Percentiles rank a stretch among this genome's conserved stretches.
These are phyloP conservation scores for Glyptemys insculpta DNA, from an alignment of 2,797 vertebrate species.

Conservation along the genomic window DNA sequence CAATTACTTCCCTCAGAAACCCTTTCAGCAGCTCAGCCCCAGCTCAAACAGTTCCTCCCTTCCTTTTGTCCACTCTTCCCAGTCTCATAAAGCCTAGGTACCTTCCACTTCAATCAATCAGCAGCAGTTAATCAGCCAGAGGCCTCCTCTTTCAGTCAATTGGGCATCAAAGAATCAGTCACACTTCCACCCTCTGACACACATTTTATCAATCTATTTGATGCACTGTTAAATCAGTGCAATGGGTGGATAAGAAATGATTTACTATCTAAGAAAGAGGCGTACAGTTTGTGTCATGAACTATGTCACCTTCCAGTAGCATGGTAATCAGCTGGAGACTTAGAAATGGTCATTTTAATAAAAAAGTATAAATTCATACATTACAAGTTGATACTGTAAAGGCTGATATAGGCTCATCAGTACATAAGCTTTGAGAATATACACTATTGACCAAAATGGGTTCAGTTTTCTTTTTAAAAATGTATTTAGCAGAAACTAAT, in stretches of 20 bases:
- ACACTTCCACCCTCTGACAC: not conserved
- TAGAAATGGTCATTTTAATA: not conserved
- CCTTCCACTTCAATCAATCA: not conserved
- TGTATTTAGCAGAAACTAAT: not conserved
- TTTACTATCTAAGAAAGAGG: not conserved
- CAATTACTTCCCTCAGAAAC: not conserved
- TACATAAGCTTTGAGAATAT: not conserved
- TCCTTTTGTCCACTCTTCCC: not conserved
- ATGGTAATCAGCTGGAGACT: not conserved
- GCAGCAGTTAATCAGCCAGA: not conserved
- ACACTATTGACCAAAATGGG: not conserved
- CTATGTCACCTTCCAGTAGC: not conserved
- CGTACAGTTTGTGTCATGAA: not conserved
- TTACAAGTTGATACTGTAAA: not conserved
- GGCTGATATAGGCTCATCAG: not conserved
- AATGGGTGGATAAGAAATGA: not conserved
- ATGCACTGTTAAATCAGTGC: not conserved
- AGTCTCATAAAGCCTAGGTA: not conserved
- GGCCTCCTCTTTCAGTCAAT: not conserved
- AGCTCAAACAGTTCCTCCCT: not conserved
- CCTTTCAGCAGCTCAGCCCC: not conserved
- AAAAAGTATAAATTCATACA: not conserved
- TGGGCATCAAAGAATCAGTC: not conserved
- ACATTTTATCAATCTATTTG: not conserved
- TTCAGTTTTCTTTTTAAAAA: not conserved